Evolutionary conservation across 2,888 invertebrate species (phyloP).

Genomic region (Seira ritae): DNA sequence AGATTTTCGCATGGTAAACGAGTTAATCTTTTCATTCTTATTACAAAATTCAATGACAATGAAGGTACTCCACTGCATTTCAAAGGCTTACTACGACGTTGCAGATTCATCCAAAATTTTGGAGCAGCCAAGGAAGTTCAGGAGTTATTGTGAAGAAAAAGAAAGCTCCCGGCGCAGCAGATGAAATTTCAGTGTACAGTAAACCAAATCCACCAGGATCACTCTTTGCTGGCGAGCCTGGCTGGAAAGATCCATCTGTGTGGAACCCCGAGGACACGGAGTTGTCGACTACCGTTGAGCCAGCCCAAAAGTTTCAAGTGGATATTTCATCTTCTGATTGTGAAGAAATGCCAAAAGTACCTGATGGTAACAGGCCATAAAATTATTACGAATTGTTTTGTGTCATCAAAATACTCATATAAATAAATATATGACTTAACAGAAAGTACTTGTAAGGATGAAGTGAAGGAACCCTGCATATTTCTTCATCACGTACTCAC

Average conservation of each 20-base stretch:
- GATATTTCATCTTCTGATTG: constrained; percentile 28
- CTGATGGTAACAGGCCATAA: background rate
- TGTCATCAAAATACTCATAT: no score
- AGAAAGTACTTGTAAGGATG: no score
- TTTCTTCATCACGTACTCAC: constrained; percentile 29
- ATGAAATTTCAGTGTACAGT: constrained; percentile 22
- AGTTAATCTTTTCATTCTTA: no score
- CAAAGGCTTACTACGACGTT: no score
- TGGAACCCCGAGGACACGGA: background rate
- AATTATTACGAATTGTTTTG: no score
- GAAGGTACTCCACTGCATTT: no score
- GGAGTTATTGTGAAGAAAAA: constrained; percentile 25
- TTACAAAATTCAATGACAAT: no score
- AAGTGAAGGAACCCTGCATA: background rate
- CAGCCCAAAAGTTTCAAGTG: constrained; percentile 16
- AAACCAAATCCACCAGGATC: constrained; percentile 39
- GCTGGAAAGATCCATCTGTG: constrained; percentile 32
- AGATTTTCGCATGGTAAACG: constrained; percentile 42
- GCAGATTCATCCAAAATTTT: constrained; percentile 29
- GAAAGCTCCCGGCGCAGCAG: background rate
- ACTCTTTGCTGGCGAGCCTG: constrained; percentile 39
- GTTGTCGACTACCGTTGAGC: background rate
- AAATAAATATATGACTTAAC: no score
- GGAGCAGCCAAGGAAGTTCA: constrained; percentile 39
- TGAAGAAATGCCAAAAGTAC: constrained; percentile 38